These are phyloP conservation scores for Oxyscelio sp. DNA, from an alignment of 2,888 invertebrate species.

Conservation along the genomic window DNA sequence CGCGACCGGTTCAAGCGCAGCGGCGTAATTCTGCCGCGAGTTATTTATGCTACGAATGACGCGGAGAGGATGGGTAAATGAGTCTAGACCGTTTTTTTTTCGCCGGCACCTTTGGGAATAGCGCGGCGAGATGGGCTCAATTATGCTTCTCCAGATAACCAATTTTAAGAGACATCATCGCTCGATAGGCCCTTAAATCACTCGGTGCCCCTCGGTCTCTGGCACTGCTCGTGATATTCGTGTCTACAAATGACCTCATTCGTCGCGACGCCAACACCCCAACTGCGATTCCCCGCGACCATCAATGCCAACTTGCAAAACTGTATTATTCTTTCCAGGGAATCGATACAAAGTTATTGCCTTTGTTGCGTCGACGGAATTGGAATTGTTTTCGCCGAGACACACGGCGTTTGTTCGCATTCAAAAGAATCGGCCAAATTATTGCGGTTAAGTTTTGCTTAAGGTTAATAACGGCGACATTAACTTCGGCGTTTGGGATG, in stretches of 20 bases:
- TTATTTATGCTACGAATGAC: too few relatives aligned
- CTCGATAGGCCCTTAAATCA: constrained; percentile 82
- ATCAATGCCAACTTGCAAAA: constrained; percentile 69
- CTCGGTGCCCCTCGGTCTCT: constrained; percentile 77
- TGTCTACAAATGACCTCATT: constrained; percentile 86
- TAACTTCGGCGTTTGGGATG: too few relatives aligned
- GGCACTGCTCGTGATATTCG: constrained; percentile 80
- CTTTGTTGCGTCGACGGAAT: constrained; percentile 7
- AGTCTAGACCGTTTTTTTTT: too few relatives aligned
- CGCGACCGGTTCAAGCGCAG: too few relatives aligned
- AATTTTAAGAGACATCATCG: constrained; percentile 85
- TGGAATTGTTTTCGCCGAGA: not conserved
- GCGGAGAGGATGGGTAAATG: too few relatives aligned
- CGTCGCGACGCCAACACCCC: constrained; percentile 83
- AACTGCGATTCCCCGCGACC: constrained; percentile 58
- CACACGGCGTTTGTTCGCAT: too few relatives aligned
- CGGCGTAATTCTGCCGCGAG: too few relatives aligned
- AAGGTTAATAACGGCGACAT: too few relatives aligned
- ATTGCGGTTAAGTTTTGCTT: too few relatives aligned
- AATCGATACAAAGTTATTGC: constrained; percentile 68
- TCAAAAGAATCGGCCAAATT: too few relatives aligned
- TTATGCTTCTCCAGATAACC: constrained; percentile 83
- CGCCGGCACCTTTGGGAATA: too few relatives aligned
- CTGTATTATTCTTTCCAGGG: constrained; percentile 52
- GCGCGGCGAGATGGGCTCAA: too few relatives aligned